Evolutionary conservation across 2,797 vertebrate species (phyloP).

Genomic region (Enteromius anoplus): DNA sequence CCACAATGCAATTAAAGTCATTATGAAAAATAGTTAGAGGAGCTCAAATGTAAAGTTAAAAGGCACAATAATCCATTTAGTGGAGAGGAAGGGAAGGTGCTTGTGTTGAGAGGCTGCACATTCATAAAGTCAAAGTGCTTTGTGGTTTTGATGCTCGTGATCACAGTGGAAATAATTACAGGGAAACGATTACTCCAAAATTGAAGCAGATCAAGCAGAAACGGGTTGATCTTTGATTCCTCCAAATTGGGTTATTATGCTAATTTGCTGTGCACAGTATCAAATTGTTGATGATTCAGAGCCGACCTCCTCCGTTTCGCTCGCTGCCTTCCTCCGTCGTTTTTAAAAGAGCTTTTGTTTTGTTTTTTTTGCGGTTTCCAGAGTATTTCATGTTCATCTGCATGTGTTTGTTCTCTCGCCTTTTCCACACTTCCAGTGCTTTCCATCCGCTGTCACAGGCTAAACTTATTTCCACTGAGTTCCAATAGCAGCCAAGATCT

Average conservation of each 20-base stretch:
- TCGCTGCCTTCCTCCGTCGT: background rate
- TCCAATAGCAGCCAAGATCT: background rate
- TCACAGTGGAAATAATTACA: conserved; percentile 40
- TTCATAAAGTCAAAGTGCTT: conserved; percentile 41
- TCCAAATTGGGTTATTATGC: conserved; percentile 56
- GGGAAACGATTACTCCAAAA: conserved; percentile 42
- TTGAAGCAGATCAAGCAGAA: conserved; percentile 25
- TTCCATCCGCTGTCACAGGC: background rate
- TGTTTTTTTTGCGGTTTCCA: background rate
- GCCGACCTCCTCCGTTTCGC: background rate
- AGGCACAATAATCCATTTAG: conserved; percentile 1
- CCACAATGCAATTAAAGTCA: background rate
- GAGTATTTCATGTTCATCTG: background rate
- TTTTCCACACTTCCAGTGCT: background rate
- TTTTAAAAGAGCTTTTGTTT: background rate
- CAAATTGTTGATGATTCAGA: conserved; percentile 28
- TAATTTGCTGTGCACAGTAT: conserved; percentile 47
- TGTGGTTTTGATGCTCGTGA: conserved; percentile 48
- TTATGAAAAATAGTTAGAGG: background rate
- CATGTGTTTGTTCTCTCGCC: background rate
- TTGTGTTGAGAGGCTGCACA: conserved; percentile 38
- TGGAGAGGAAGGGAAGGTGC: conserved; percentile 10
- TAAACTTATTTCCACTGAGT: background rate
- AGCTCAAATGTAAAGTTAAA: background rate
- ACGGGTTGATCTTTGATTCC: conserved; percentile 49